Evolutionary conservation across 1,140 invertebrate genomes (phyloP), one percentile per base, ranked within the genome.

Genomic region (Drosophila fuyamai): DNA sequence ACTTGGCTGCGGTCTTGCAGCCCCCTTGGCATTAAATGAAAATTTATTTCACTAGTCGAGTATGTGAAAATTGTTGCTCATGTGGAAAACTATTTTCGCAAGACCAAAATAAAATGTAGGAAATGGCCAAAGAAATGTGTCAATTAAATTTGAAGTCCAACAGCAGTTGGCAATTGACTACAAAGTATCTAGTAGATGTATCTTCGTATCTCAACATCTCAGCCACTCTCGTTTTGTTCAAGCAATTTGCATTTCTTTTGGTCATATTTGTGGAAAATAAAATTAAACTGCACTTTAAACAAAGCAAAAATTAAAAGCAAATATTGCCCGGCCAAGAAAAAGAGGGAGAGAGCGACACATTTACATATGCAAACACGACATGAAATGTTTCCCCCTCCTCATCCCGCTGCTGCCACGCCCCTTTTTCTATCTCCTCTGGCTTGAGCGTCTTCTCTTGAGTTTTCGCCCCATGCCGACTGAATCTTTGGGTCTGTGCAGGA

Each of bases 311-410:
- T 89, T 89, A 89, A 89, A 89, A 90, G 70, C 80, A 89, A 89
- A 89, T 89, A 89, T 89, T 89, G 82, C 73, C 79, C 47, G 68
- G 38, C 68, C 81, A 50, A 63, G 57, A 76, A 50, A 61, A n/a
- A 43, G 43, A 32, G 50, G 51, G 55, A 53, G 16, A 35, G 60
- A 43, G 51, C 29, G 47, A 59, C 62, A 85, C 81, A 90, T 90
- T 89, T 89, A 90, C 84, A 89, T 89, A 89, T 89, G 84, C 84
- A 89, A 90, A 90, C 85, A 89, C 90, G 85, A 89, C 81, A 89
- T 80, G 70, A 88, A 88, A 82, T 80, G 76, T 70, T 68, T 53
- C 56, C 44, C 54, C 43, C 51, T 23, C 29, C 7, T n/a, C 3
- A 18, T 7, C 47, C 47, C 27, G 0, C 23, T 23, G 10, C 57